Evolutionary conservation across 1,140 invertebrate species (phyloP), one percentile per base, ranked within the genome.

Genomic region (Pogonomyrmex californicus): DNA sequence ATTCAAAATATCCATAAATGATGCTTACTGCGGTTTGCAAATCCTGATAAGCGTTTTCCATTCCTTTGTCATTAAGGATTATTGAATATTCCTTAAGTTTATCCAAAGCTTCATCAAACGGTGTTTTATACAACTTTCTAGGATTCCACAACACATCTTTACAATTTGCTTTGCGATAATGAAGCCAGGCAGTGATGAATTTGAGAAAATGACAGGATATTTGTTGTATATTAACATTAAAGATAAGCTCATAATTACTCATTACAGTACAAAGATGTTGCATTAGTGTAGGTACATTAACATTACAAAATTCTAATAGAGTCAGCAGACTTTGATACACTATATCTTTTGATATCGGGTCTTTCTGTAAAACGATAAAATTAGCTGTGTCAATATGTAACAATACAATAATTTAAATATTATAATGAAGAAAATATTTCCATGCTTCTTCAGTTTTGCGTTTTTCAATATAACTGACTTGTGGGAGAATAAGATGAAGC

Each of bases 81-180:
- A 58, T 6, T 9, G 62, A 47, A 70, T 91, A 88, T 47, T 58
- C 71, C 7, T 4, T 44, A n/a, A 91, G 58, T 0, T 44, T 41
- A 7, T 88, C 87, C 14, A 90, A 49, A 54, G 17, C 68, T 23
- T 86, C 56, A 4, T 91, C 86, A 12, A 91, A 90, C 0, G 83
- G 83, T n/a, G 89, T 51, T 1, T 76, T 86, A 38, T 58, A 62
- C 14, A 88, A 6, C 0, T 77, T 81, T 68, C 65, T 73, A 1
- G 12, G 3, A 9, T 81, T 87, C 73, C 63, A 73, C 0, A 17
- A 68, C 44, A 77, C 70, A 49, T 44, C 44, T 1, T 68, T 7
- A 85, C 77, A 79, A 38, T 63, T 82, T 10, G 41, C 49, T 17
- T 41, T 89, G 9, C 87, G 71, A 75, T 77, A 86, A 17, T 62